Conservation (phyloP, 2,113 vertebrate species). For the Myrmecophaga tridactyla region DNA sequence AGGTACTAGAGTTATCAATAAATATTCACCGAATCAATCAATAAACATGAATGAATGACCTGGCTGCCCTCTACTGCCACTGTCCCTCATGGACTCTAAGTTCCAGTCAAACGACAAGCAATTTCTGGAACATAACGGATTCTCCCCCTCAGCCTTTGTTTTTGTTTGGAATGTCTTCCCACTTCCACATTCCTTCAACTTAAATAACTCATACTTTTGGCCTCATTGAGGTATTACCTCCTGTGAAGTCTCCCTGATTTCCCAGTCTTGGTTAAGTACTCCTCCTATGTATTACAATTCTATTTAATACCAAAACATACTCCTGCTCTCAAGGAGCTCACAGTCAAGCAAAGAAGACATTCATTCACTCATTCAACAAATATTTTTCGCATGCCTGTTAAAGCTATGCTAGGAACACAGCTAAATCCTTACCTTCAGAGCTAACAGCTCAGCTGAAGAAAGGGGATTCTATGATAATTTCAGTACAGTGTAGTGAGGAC, state of each 20-base stretch:
- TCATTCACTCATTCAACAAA: not conserved
- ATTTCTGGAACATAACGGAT: not conserved
- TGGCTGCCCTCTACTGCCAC: not conserved
- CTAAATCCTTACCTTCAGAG: not conserved
- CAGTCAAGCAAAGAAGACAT: not conserved
- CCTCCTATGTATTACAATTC: not conserved
- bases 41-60: not conserved
- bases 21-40: not conserved
- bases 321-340: not conserved
- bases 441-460: not conserved
- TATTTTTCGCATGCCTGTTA: not conserved
- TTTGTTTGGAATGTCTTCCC: not conserved
- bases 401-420: not conserved
- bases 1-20: not conserved
- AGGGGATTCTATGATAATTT: not conserved
- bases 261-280: not conserved
- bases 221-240: not conserved
- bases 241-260: not conserved
- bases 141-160: not conserved
- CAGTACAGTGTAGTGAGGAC: not conserved
- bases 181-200: not conserved
- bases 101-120: not conserved
- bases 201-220: not conserved
- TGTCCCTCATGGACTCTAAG: not conserved
- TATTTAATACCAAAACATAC: not conserved